These are phyloP conservation scores for Gastrophysa polygoni DNA, from an alignment of 2,888 invertebrate genomes.

Conservation along the genomic window DNA sequence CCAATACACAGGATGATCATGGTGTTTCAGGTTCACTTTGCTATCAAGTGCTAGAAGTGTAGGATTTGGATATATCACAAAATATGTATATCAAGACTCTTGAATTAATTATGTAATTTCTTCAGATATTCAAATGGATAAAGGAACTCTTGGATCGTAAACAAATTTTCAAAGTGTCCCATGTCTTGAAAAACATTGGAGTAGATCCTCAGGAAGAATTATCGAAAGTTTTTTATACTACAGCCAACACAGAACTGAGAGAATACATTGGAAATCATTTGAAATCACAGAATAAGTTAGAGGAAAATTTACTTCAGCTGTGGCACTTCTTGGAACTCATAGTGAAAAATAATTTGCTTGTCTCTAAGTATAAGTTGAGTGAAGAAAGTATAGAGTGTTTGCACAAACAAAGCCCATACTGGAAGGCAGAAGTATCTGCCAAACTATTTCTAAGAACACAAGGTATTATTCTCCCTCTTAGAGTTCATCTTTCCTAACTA, in stretches of 20 bases:
- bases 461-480: slow-evolving; percentile 57
- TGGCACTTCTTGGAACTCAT: slow-evolving; percentile 57
- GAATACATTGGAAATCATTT: slow-evolving; percentile 72
- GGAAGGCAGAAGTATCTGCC: slow-evolving; percentile 65
- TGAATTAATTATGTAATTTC: slow-evolving; percentile 15
- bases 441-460: slow-evolving; percentile 64
- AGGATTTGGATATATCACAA: too few species aligned
- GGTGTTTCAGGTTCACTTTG: too few species aligned
- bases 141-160: slow-evolving; percentile 65
- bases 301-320: slow-evolving; percentile 50
- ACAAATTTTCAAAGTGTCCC: slow-evolving; percentile 70
- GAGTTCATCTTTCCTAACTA: not conserved
- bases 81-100: too few species aligned
- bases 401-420: slow-evolving; percentile 58
- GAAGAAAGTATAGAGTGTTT: slow-evolving; percentile 41
- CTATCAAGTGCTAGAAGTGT: too few species aligned
- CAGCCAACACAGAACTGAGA: slow-evolving; percentile 64
- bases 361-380: slow-evolving; percentile 33
- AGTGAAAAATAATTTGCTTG: slow-evolving; percentile 35
- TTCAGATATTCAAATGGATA: slow-evolving; percentile 69
- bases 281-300: slow-evolving; percentile 59
- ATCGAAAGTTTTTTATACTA: slow-evolving; percentile 64
- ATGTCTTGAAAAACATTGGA: slow-evolving; percentile 68
- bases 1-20: too few species aligned
- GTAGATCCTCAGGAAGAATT: slow-evolving; percentile 65